Conservation (phyloP, 2,113 vertebrate species). For the Pollachius pollachius region DNA sequence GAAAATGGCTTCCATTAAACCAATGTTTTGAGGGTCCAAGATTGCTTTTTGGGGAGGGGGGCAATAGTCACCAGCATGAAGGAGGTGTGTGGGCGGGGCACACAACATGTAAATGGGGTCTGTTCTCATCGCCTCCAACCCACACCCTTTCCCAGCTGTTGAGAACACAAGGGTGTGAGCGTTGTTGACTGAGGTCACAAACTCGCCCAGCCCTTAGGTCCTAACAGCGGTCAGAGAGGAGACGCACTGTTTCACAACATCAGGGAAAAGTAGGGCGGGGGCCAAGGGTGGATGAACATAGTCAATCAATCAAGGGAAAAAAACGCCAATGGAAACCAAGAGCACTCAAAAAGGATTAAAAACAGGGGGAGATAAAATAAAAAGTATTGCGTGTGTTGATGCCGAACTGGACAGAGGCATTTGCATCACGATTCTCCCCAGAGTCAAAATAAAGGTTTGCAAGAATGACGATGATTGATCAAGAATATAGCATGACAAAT, state of each 20-base stretch:
- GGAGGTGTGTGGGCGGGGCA: too few relatives aligned
- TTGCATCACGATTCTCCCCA: neutral
- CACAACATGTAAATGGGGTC: too few relatives aligned
- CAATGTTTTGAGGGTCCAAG: too few relatives aligned
- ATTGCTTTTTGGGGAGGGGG: neutral
- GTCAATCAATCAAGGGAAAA: too few relatives aligned
- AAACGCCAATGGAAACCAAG: constrained; percentile 13
- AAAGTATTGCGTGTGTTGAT: constrained; percentile 45
- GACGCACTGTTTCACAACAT: neutral
- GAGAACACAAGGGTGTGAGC: too few relatives aligned
- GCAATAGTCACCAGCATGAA: too few relatives aligned
- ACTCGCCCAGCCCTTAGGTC: too few relatives aligned
- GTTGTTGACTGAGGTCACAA: too few relatives aligned
- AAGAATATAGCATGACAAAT: too few relatives aligned
- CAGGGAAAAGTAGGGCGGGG: constrained; percentile 17
- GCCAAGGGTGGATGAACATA: constrained; percentile 22
- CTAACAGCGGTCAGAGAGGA: constrained; percentile 32
- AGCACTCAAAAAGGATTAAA: constrained; percentile 6
- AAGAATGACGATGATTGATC: too few relatives aligned
- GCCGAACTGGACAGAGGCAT: constrained; percentile 67
- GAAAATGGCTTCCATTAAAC: neutral
- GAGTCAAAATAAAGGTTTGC: constrained; percentile 2
- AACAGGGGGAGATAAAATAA: neutral
- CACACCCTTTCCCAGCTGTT: too few relatives aligned
- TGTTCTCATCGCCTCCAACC: too few relatives aligned